Conservation (phyloP, 2,113 vertebrate species). For the Scalopus aquaticus region DNA sequence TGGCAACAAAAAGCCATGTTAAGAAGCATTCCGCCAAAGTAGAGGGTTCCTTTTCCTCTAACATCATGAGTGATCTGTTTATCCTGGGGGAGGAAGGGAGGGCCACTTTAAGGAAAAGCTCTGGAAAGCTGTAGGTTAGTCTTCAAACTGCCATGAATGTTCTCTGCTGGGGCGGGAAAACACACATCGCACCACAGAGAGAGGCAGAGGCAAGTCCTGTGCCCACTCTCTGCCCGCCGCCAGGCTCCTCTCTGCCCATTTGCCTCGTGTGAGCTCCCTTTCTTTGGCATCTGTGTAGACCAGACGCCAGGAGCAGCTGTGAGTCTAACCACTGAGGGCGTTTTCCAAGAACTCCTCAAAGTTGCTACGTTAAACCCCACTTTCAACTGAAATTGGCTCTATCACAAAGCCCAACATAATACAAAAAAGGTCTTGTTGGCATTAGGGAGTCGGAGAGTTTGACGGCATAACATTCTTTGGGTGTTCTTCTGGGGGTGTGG, state of each 20-base stretch:
- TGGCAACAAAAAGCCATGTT: background rate
- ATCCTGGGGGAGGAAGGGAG: background rate
- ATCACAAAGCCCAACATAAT: background rate
- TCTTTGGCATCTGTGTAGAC: background rate
- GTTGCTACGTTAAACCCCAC: background rate
- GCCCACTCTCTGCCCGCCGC: background rate
- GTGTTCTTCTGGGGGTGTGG: background rate
- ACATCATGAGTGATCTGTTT: background rate
- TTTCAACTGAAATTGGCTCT: background rate
- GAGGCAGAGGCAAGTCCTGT: background rate
- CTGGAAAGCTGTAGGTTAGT: background rate
- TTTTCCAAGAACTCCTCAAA: background rate
- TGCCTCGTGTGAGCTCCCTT: background rate
- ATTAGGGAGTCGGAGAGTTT: background rate
- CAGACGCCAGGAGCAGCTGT: background rate
- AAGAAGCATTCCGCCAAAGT: background rate
- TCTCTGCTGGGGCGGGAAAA: background rate
- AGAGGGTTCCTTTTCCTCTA: background rate
- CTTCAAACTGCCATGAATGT: background rate
- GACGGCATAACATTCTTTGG: background rate
- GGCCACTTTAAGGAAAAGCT: background rate
- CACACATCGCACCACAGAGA: background rate
- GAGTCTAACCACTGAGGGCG: background rate
- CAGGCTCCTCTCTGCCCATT: background rate
- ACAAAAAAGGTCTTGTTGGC: background rate